These are phyloP conservation scores for Ariopsis seemanni DNA, from an alignment of 2,113 vertebrate genomes.

Conservation along the genomic window DNA sequence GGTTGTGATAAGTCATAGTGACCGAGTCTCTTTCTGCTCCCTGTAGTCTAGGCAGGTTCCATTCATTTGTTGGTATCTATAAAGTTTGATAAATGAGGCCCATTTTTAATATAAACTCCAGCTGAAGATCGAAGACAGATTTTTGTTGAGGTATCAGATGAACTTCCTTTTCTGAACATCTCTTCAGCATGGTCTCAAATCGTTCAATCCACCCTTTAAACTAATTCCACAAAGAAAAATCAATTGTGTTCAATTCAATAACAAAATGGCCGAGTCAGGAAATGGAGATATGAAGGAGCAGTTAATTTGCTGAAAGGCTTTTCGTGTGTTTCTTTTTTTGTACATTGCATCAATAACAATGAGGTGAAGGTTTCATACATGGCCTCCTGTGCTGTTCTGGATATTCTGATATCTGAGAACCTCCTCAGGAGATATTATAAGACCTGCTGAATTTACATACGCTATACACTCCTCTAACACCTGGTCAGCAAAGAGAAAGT, in stretches of 20 bases:
- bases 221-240: constrained; percentile 4
- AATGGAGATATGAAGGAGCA: constrained; percentile 17
- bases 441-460: neutral
- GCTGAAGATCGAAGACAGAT: neutral
- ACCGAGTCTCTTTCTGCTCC: neutral
- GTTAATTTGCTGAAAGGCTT: constrained; percentile 11
- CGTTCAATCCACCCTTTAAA: neutral
- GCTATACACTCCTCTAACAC: too few species aligned
- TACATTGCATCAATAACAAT: too few species aligned
- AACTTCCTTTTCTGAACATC: neutral
- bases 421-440: neutral
- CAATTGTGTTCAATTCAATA: constrained; percentile 8
- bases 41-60: too few species aligned
- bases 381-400: neutral
- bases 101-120: neutral
- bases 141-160: neutral
- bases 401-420: neutral
- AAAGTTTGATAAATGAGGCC: neutral
- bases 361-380: neutral
- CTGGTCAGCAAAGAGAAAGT: neutral
- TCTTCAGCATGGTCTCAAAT: neutral
- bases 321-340: neutral
- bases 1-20: too few species aligned
- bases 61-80: neutral
- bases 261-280: neutral